phyloP scores from a whole-genome alignment of 1,140 invertebrate species.

The Drosophila varians region DNA sequence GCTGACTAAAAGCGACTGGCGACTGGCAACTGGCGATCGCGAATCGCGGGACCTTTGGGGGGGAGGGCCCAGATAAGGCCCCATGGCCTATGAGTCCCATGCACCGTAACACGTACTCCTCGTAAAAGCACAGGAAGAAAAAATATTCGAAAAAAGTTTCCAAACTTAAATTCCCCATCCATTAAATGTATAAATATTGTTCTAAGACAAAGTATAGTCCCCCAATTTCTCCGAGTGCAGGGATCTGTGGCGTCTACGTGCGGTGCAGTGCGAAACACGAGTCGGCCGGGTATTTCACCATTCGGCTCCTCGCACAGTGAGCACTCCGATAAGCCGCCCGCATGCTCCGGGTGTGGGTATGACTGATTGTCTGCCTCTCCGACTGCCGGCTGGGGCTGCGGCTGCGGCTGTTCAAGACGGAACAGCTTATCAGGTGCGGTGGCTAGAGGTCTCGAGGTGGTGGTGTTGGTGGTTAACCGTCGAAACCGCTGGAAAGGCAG shows the following conservation, averaged over 20 bases:
- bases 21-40: slow-evolving; percentile 13
- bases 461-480: slow-evolving; percentile 27
- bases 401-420: slow-evolving; percentile 19
- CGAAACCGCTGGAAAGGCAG: slow-evolving; percentile 39
- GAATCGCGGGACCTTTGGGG: neutral
- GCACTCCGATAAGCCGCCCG: slow-evolving; percentile 46
- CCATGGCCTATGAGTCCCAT: slow-evolving; percentile 24
- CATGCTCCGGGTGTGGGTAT: slow-evolving; percentile 41
- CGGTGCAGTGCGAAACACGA: slow-evolving; percentile 42
- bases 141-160: too few relatives aligned
- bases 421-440: slow-evolving; percentile 56
- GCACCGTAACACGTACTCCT: slow-evolving; percentile 62
- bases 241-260: slow-evolving; percentile 57
- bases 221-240: slow-evolving; percentile 1
- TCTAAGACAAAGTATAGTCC: neutral
- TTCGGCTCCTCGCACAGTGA: slow-evolving; percentile 37
- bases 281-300: slow-evolving; percentile 57
- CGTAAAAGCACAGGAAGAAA: slow-evolving; percentile 2
- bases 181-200: too few relatives aligned
- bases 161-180: too few relatives aligned
- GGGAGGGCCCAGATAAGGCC: slow-evolving; percentile 36
- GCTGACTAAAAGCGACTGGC: slow-evolving; percentile 41
- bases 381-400: too few relatives aligned
- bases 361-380: slow-evolving; percentile 69
- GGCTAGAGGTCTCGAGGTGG: slow-evolving; percentile 4